Evolutionary conservation across 1,140 invertebrate species (phyloP), one percentile per base, ranked within the genome.

Genomic region (Drosophila pseudoananassae): DNA sequence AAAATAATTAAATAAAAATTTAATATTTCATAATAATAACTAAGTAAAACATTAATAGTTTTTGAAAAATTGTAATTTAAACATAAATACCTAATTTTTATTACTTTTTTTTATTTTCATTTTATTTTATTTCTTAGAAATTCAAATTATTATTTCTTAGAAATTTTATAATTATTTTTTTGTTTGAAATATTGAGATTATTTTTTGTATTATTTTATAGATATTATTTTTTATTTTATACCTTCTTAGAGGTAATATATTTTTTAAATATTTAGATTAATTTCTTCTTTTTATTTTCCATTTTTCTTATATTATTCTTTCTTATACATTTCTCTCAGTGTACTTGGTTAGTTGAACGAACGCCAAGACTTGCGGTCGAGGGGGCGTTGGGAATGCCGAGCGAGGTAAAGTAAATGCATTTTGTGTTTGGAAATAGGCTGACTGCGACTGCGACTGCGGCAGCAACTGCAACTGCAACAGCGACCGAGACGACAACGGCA

Each of bases 391-490:
- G 73, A 56, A 76, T 76, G 73, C 71, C 72, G 72, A 76, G 68
- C 51, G 73, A 61, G 75, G 64, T 69, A 64, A 64, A 55, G 65
- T 69, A 69, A 77, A 77, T 77, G 75, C 73, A 77, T 77, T 77
- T 77, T 76, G 74, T 77, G 74, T 76, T 77, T 77, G 73, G 73
- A 77, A 77, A 77, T 77, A 76, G 75, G 75, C 75, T 76, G 74
- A 76, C 71, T 55, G 56, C 70, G 40, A 54, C 68, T 23, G 52
- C 52, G 55, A 12, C 33, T 6, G 54, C 54, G 33, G 52, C 51
- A 17, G 64, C 57, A 36, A 38, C 66, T 20, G 50, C 68, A 20
- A 40, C 61, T 27, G 29, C 70, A 45, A 63, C 51, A 52, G 53
- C 66, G 54, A 8, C 31, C 8, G 57, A 59, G 38, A 56, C 50